Evolutionary conservation across 2,888 invertebrate genomes (phyloP).

Genomic region (Dynastes maya): DNA sequence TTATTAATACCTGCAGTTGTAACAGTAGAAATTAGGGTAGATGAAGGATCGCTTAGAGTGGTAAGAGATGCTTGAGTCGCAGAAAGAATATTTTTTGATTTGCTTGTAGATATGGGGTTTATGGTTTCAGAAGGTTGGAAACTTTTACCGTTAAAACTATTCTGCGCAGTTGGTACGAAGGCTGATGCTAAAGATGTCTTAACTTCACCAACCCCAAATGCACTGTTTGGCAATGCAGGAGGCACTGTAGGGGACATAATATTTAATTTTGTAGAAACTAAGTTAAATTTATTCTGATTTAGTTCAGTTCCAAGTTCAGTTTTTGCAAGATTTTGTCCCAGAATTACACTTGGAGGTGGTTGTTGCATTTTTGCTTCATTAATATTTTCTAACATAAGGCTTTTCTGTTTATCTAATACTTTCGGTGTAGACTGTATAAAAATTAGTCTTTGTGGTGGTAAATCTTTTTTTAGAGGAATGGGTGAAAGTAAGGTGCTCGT

Average conservation of each 20-base stretch:
- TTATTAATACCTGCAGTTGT: not conserved
- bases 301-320: not conserved
- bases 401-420: conserved; percentile 12
- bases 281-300: not conserved
- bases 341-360: not conserved
- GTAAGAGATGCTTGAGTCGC: not conserved
- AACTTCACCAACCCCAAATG: conserved; percentile 27
- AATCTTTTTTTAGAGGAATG: conserved; percentile 50
- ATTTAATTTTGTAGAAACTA: conserved; percentile 3
- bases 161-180: conserved; percentile 52
- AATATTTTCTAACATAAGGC: not conserved
- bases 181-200: conserved; percentile 48
- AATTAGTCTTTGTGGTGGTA: conserved; percentile 43
- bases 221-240: not conserved
- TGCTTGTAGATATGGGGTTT: conserved; percentile 17
- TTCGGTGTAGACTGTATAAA: conserved; percentile 62
- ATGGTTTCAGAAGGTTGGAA: conserved; percentile 14
- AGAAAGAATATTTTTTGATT: conserved; percentile 16
- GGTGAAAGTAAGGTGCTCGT: conserved; percentile 57
- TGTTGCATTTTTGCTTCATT: not conserved
- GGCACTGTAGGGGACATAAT: not conserved
- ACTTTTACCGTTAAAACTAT: conserved; percentile 29
- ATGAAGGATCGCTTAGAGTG: conserved; percentile 28
- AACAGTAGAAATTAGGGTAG: not conserved
- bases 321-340: not conserved